Percentiles rank a stretch among this genome's conserved stretches.
phyloP scores from a whole-genome alignment of 1,140 invertebrate genomes.

The Holcopasites calliopsidis region DNA sequence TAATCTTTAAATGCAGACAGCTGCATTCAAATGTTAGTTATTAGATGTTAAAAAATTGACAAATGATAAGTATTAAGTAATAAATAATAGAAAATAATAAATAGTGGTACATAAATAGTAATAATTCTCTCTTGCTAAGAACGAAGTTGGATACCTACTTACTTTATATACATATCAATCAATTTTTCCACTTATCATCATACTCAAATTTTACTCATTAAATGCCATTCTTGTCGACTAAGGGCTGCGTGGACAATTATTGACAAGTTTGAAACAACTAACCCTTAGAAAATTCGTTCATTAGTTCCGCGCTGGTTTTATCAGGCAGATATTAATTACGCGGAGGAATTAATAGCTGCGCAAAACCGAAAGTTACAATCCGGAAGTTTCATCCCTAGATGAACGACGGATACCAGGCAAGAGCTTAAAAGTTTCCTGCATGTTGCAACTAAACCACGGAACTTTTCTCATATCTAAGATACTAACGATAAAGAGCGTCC shows the following conservation, averaged over 20 bases:
- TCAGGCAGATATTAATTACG: slow-evolving; percentile 49
- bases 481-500: slow-evolving; percentile 31
- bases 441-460: slow-evolving; percentile 13
- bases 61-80: too few species aligned
- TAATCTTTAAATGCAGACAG: too few species aligned
- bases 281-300: not conserved
- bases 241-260: slow-evolving; percentile 8
- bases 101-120: too few species aligned
- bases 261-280: slow-evolving; percentile 16
- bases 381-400: slow-evolving; percentile 36
- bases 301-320: slow-evolving; percentile 33
- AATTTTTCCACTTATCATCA: too few species aligned
- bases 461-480: slow-evolving; percentile 54
- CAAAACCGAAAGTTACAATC: slow-evolving; percentile 49
- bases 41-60: too few species aligned
- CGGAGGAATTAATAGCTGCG: slow-evolving; percentile 44
- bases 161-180: too few species aligned
- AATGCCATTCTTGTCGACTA: too few species aligned
- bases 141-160: too few species aligned
- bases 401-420: not conserved
- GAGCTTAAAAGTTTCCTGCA: slow-evolving; percentile 49
- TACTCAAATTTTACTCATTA: not conserved
- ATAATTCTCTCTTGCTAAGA: too few species aligned
- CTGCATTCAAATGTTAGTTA: too few species aligned
- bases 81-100: too few species aligned